Evolutionary conservation across 2,888 invertebrate genomes (phyloP).

Genomic region (Dryococelus australis): DNA sequence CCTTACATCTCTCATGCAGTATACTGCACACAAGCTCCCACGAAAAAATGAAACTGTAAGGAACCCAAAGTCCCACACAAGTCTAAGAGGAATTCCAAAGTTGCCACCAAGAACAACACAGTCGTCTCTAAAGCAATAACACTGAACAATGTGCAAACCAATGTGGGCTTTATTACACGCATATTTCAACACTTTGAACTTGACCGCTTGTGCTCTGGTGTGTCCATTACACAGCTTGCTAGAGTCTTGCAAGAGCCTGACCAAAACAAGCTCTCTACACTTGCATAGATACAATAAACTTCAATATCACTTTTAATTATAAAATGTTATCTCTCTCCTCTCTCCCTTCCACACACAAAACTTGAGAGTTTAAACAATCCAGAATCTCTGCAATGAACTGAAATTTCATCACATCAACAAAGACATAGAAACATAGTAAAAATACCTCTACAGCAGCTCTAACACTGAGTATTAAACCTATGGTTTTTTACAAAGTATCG

Average conservation of each 20-base stretch:
- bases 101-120: neutral
- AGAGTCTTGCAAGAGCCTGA: neutral
- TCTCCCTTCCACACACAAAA: neutral
- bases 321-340: neutral
- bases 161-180: neutral
- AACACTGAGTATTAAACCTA: constrained; percentile 16
- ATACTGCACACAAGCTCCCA: too few species aligned
- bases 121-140: neutral
- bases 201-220: too few species aligned
- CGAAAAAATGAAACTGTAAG: too few species aligned
- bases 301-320: neutral
- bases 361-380: neutral
- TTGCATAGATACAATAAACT: neutral
- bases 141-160: neutral
- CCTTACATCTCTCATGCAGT: too few species aligned
- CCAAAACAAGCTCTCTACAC: neutral
- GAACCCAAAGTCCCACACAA: too few species aligned
- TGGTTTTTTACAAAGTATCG: neutral
- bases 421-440: constrained; percentile 10
- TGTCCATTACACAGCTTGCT: neutral
- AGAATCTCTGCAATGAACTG: neutral
- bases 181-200: neutral
- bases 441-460: neutral
- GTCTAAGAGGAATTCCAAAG: too few species aligned
- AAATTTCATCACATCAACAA: neutral